These are phyloP conservation scores for Oeneis ivallda DNA, from an alignment of 2,888 invertebrate genomes.

Conservation along the genomic window DNA sequence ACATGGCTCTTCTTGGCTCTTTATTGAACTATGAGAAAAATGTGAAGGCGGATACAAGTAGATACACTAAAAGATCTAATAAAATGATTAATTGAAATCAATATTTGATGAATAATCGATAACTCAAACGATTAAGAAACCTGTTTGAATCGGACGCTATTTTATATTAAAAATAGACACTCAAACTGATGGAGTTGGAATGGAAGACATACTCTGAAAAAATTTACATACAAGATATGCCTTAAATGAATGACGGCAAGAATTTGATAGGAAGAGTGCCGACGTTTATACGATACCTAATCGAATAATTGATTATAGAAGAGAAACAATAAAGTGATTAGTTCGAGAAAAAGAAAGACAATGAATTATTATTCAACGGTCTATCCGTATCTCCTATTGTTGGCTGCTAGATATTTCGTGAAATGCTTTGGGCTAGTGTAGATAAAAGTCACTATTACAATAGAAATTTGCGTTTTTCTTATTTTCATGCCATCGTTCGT, in stretches of 20 bases:
- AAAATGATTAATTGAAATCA: slow-evolving; percentile 21
- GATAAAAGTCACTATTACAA: slow-evolving; percentile 21
- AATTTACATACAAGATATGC: slow-evolving; percentile 24
- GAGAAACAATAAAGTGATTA: slow-evolving; percentile 81
- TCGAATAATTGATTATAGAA: slow-evolving; percentile 80
- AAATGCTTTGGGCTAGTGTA: slow-evolving; percentile 29
- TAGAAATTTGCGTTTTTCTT: slow-evolving; percentile 5
- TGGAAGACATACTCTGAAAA: slow-evolving; percentile 13
- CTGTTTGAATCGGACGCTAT: slow-evolving; percentile 2
- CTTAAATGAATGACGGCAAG: slow-evolving; percentile 66
- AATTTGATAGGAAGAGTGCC: slow-evolving; percentile 65
- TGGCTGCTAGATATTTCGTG: slow-evolving; percentile 59
- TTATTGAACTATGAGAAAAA: not conserved
- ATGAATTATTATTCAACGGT: slow-evolving; percentile 78
- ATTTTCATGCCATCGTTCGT: too few species aligned
- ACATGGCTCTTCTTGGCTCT: not conserved
- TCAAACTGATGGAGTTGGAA: not conserved
- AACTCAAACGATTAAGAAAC: slow-evolving; percentile 22
- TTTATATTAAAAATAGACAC: slow-evolving; percentile 20
- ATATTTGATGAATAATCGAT: slow-evolving; percentile 22
- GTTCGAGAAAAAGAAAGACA: slow-evolving; percentile 79
- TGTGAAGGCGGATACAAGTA: slow-evolving; percentile 4
- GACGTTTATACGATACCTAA: slow-evolving; percentile 76
- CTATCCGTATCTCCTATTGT: slow-evolving; percentile 76
- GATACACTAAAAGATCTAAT: slow-evolving; percentile 5